Percentiles rank a stretch among this genome's conserved stretches.
phyloP scores from a whole-genome alignment of 2,888 invertebrate species.

The Leuctra nigra region DNA sequence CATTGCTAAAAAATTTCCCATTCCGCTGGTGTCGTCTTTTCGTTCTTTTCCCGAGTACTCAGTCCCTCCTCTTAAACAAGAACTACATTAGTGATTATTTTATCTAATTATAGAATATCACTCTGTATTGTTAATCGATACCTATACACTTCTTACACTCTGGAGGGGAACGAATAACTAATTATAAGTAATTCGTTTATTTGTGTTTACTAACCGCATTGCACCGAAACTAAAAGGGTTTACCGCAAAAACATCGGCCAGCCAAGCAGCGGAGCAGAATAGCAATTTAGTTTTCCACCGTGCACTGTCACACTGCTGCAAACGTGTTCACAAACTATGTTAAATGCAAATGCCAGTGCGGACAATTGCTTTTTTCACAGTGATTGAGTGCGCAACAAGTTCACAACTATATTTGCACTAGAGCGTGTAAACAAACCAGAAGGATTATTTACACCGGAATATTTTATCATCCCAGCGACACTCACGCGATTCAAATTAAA shows the following conservation, averaged over 20 bases:
- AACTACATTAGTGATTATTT: too few relatives aligned
- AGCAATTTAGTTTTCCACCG: conserved; percentile 4
- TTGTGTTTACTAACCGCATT: conserved; percentile 2
- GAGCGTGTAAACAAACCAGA: too few relatives aligned
- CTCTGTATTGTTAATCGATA: too few relatives aligned
- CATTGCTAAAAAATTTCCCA: too few relatives aligned
- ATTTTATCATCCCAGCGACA: neutral
- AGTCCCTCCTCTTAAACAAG: too few relatives aligned
- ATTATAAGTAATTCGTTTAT: neutral
- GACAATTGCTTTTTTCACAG: neutral
- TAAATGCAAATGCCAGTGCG: neutral
- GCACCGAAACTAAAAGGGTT: neutral
- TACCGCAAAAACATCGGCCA: conserved; percentile 1
- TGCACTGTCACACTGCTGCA: neutral
- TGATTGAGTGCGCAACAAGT: neutral
- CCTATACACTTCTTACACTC: too few relatives aligned
- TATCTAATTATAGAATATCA: too few relatives aligned
- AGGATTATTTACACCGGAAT: neutral
- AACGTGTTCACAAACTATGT: neutral
- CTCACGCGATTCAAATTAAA: too few relatives aligned
- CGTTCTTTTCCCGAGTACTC: too few relatives aligned
- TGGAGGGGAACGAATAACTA: conserved; percentile 1
- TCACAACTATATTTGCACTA: neutral
- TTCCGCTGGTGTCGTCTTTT: too few relatives aligned
- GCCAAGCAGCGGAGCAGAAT: neutral